Conservation (phyloP, 35 echinoderm and acorn worm species). For the Ophiothrix spiculata region DNA sequence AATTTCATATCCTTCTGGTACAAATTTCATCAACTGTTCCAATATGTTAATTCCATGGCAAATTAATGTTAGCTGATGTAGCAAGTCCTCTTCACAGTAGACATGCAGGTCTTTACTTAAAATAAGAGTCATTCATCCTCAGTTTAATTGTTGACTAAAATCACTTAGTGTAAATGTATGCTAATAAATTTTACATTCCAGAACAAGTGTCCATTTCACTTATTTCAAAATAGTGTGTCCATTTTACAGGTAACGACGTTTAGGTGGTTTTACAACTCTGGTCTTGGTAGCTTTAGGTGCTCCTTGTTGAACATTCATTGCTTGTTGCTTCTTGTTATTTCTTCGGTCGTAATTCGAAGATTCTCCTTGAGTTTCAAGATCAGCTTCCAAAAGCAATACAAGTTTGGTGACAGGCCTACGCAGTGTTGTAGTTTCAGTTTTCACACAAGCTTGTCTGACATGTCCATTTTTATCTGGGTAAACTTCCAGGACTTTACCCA, state of each 20-base stretch:
- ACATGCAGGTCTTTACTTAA: too few species aligned
- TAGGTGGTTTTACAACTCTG: neutral
- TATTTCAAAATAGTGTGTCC: neutral
- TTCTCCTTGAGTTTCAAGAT: neutral
- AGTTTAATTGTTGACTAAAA: too few species aligned
- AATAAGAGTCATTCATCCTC: too few species aligned
- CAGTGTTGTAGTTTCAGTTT: conserved; percentile 15
- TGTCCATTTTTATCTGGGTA: conserved; percentile 8
- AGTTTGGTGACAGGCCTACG: conserved; percentile 21
- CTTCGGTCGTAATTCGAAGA: neutral
- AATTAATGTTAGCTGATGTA: too few species aligned
- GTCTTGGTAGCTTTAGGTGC: neutral
- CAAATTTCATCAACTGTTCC: too few species aligned
- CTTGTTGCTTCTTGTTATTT: neutral
- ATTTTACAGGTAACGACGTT: neutral
- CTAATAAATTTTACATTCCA: too few species aligned
- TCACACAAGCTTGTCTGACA: neutral
- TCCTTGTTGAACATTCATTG: neutral
- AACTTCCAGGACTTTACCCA: conserved; percentile 25
- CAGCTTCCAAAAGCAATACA: neutral
- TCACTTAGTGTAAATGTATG: too few species aligned
- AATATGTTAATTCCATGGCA: too few species aligned
- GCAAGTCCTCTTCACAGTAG: too few species aligned
- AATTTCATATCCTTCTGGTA: too few species aligned
- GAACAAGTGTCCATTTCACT: neutral